Percentiles rank a stretch among this genome's conserved stretches.
Evolutionary conservation across 1,140 invertebrate genomes (phyloP).

Genomic region (Oryctes rhinoceros): DNA sequence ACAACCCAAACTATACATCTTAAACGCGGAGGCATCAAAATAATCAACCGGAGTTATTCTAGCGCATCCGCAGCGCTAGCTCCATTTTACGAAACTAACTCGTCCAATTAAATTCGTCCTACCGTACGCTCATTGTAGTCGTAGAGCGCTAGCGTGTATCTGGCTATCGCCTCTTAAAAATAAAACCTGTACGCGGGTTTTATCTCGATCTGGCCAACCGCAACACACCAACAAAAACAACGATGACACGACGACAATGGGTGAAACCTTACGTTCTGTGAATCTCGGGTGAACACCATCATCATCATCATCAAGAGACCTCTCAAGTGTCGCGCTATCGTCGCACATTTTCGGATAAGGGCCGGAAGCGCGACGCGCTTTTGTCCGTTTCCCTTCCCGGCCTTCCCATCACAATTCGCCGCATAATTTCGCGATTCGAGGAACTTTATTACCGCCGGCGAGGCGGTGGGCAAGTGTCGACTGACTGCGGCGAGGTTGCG

Average conservation of each 20-base stretch:
- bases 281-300: neutral
- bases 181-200: neutral
- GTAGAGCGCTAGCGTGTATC: neutral
- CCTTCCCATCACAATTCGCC: neutral
- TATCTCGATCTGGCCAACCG: slow-evolving; percentile 17
- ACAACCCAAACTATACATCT: neutral
- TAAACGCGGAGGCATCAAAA: neutral
- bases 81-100: neutral
- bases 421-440: slow-evolving; percentile 14
- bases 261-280: neutral
- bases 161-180: neutral
- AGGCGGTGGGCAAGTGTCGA: neutral
- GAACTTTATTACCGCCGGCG: neutral
- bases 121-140: neutral
- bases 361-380: slow-evolving; percentile 1
- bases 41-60: neutral
- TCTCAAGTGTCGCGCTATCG: neutral
- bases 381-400: neutral
- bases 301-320: slow-evolving; percentile 3
- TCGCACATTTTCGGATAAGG: slow-evolving; percentile 1
- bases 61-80: neutral
- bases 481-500: neutral
- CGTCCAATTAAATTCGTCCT: slow-evolving; percentile 9
- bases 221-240: slow-evolving; percentile 3
- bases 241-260: neutral